Conservation (phyloP, 2,888 invertebrate species). For the Drosophila paramelanica region DNA sequence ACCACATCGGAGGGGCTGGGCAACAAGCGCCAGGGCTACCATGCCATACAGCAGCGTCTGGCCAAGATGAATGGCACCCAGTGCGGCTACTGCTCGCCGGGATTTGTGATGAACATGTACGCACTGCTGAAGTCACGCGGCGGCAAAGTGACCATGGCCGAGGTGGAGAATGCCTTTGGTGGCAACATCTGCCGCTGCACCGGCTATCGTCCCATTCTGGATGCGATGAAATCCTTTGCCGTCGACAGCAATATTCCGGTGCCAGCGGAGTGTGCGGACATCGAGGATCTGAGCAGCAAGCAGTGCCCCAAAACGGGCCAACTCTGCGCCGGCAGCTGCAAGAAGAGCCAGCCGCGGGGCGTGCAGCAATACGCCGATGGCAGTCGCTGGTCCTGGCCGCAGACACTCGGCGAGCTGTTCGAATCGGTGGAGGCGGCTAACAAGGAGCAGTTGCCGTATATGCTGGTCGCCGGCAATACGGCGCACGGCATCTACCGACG, state of each 20-base stretch:
- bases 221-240: slow-evolving; percentile 91
- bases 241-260: slow-evolving; percentile 86
- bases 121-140: slow-evolving; percentile 86
- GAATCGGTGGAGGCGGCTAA: slow-evolving; percentile 79
- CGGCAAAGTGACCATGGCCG: slow-evolving; percentile 87
- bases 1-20: slow-evolving; percentile 91
- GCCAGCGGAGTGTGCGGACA: slow-evolving; percentile 85
- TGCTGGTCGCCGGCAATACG: slow-evolving; percentile 91
- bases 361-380: slow-evolving; percentile 67
- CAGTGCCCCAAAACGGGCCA: slow-evolving; percentile 84
- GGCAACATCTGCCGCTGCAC: slow-evolving; percentile 93
- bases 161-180: slow-evolving; percentile 91
- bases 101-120: slow-evolving; percentile 91
- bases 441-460: slow-evolving; percentile 85
- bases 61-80: slow-evolving; percentile 90
- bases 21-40: slow-evolving; percentile 88
- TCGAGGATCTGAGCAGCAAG: slow-evolving; percentile 84
- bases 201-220: slow-evolving; percentile 91
- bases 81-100: slow-evolving; percentile 91
- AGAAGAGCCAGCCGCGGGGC: slow-evolving; percentile 33
- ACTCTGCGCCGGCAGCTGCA: slow-evolving; percentile 83
- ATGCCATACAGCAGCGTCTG: slow-evolving; percentile 88
- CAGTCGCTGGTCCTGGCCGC: slow-evolving; percentile 81
- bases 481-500: slow-evolving; percentile 88
- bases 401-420: slow-evolving; percentile 66